Percentiles rank a stretch among this genome's conserved stretches.
Evolutionary conservation across 1,140 invertebrate genomes (phyloP).

Genomic region (Palaemon carinicauda): DNA sequence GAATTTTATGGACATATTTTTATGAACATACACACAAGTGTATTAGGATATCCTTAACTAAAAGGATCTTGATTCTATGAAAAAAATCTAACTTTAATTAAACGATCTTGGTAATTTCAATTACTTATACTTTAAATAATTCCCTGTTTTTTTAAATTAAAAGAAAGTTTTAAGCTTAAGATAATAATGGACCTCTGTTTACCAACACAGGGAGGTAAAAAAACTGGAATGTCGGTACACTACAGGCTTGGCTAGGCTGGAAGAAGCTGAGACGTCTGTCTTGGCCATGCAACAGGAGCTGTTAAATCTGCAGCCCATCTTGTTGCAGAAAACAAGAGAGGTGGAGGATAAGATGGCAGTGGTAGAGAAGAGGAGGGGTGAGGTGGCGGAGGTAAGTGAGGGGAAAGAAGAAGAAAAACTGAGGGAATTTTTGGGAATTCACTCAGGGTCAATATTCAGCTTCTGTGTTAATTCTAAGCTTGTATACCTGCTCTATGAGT

Average conservation of each 20-base stretch:
- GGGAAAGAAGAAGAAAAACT: too few species aligned
- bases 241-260: constrained; percentile 69
- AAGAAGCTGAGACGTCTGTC: constrained; percentile 68
- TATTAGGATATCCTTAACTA: too few species aligned
- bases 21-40: too few species aligned
- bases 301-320: constrained; percentile 69
- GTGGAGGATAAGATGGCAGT: constrained; percentile 68
- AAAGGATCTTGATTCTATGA: too few species aligned
- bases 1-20: too few species aligned
- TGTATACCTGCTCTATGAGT: too few species aligned
- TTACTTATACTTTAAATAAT: background rate
- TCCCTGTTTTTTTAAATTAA: background rate
- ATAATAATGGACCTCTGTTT: background rate
- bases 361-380: constrained; percentile 62
- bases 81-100: background rate
- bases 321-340: constrained; percentile 70
- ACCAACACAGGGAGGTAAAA: constrained; percentile 56
- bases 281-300: constrained; percentile 70
- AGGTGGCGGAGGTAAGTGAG: constrained; percentile 61
- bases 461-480: too few species aligned
- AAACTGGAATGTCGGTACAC: constrained; percentile 64
- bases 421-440: background rate
- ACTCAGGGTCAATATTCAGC: too few species aligned
- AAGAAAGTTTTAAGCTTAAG: background rate
- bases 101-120: too few species aligned